phyloP scores from a whole-genome alignment of 2,113 vertebrate species.

The Labeo rohita region DNA sequence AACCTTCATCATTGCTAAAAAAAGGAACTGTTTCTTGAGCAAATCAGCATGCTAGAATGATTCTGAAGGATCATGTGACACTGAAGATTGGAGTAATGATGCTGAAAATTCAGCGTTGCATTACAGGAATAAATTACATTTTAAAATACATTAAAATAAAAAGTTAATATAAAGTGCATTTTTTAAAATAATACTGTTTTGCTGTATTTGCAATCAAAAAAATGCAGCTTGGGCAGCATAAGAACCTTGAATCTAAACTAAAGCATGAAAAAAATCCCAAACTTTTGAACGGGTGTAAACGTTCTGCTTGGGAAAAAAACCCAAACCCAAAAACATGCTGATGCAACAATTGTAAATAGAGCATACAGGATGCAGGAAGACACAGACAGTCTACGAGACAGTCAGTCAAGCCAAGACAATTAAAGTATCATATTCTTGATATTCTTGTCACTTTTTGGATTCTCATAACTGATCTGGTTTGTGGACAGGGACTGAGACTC shows the following conservation, averaged over 20 bases:
- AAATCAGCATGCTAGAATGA: neutral
- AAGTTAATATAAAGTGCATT: neutral
- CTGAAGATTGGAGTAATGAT: neutral
- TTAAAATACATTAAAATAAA: neutral
- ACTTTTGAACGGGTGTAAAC: neutral
- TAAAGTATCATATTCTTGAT: slow-evolving; percentile 12
- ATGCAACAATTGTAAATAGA: neutral
- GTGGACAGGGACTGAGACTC: neutral
- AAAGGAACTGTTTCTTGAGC: neutral
- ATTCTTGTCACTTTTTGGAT: neutral
- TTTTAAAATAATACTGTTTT: neutral
- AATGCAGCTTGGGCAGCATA: neutral
- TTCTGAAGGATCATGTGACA: neutral
- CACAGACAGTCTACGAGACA: neutral
- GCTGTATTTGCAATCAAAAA: neutral
- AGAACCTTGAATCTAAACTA: neutral
- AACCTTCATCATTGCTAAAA: neutral
- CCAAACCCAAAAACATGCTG: neutral
- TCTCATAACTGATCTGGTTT: slow-evolving; percentile 10
- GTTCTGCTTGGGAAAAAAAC: too few relatives aligned
- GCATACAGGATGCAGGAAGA: neutral
- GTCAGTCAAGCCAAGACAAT: neutral
- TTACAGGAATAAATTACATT: too few relatives aligned
- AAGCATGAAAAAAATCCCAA: neutral
- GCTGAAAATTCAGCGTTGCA: too few relatives aligned